Conservation (phyloP, 1,140 invertebrate genomes). For the Physella acuta region DNA sequence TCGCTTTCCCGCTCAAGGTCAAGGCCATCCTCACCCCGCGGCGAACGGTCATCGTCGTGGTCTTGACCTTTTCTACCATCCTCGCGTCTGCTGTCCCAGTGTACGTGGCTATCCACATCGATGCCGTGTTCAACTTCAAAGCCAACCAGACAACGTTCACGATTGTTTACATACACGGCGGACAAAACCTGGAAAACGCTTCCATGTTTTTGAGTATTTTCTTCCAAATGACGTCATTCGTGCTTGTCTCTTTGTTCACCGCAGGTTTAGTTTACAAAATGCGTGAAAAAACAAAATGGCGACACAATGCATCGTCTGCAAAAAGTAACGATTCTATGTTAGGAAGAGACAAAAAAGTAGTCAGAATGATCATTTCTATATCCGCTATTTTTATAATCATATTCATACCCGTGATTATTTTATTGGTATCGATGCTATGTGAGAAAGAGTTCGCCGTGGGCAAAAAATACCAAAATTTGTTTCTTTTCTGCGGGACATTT, state of each 20-base stretch:
- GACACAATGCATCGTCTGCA: not conserved
- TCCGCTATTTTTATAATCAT: conserved; percentile 16
- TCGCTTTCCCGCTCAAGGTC: conserved; percentile 7
- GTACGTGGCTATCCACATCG: not conserved
- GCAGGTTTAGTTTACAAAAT: conserved; percentile 12
- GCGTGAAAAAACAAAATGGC: conserved; percentile 21
- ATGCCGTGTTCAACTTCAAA: not conserved
- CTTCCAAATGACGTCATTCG: conserved; percentile 9
- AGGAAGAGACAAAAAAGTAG: conserved; percentile 10
- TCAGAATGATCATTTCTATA: conserved; percentile 20
- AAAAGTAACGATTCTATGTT: not conserved
- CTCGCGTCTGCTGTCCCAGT: not conserved
- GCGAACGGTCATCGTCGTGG: conserved; percentile 11
- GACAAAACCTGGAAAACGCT: conserved; percentile 1
- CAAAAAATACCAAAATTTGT: conserved; percentile 18
- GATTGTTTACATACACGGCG: not conserved
- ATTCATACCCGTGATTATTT: conserved; percentile 10
- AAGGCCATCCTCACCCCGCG: conserved; percentile 4
- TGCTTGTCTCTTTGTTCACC: conserved; percentile 8
- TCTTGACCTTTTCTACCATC: not conserved
- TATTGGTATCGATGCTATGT: conserved; percentile 6
- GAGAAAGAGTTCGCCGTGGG: conserved; percentile 14
- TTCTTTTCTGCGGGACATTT: conserved; percentile 14
- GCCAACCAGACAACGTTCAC: not conserved
- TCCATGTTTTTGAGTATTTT: conserved; percentile 20